phyloP scores from a whole-genome alignment of 2,888 invertebrate species.

The Nomada ruficornis region DNA sequence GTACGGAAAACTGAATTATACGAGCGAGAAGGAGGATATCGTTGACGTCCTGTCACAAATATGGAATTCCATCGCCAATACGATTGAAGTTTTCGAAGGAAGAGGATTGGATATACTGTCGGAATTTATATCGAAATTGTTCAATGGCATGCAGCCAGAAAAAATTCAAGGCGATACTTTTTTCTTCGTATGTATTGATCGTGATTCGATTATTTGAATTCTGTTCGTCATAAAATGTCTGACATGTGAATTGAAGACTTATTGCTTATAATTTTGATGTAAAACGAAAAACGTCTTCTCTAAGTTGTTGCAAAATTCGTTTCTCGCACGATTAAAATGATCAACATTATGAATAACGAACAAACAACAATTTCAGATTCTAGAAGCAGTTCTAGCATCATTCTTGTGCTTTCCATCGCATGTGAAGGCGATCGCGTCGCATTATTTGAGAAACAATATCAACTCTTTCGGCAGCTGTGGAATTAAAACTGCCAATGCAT shows the following conservation, averaged over 20 bases:
- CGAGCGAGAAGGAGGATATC: constrained; percentile 55
- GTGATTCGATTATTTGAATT: background rate
- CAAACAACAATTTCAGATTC: constrained; percentile 65
- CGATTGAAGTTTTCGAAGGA: constrained; percentile 71
- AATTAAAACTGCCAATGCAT: constrained; percentile 22
- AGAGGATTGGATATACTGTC: constrained; percentile 66
- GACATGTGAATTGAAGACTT: background rate
- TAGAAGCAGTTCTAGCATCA: constrained; percentile 63
- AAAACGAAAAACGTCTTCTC: too few relatives aligned
- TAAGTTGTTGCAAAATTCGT: too few relatives aligned
- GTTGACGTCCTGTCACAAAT: constrained; percentile 62
- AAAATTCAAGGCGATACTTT: constrained; percentile 55
- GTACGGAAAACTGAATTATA: constrained; percentile 25
- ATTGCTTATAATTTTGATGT: too few relatives aligned
- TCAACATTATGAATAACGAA: background rate
- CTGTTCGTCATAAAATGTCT: background rate
- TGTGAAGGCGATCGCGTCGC: constrained; percentile 62
- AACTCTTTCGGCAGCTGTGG: constrained; percentile 45
- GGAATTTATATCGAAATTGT: constrained; percentile 68
- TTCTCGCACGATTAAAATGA: too few relatives aligned
- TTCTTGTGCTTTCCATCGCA: constrained; percentile 60
- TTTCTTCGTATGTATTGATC: constrained; percentile 60
- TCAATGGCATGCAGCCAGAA: constrained; percentile 62
- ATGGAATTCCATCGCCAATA: constrained; percentile 72
- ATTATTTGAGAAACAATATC: constrained; percentile 69